Evolutionary conservation across 2,113 vertebrate genomes (phyloP), one percentile per base, ranked within the genome.

Genomic region (Cygnus atratus): DNA sequence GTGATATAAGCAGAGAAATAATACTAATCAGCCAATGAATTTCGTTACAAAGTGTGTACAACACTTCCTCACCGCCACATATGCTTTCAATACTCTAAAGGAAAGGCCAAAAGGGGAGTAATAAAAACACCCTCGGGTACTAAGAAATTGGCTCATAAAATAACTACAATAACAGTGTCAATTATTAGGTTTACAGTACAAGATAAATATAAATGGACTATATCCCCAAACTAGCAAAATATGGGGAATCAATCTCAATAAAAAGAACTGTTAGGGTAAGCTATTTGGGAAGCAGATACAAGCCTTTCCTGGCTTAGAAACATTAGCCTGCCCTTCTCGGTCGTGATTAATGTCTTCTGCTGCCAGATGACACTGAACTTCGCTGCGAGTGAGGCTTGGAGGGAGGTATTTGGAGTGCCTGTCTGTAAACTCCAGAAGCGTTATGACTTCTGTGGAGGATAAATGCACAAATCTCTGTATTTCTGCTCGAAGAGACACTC

Each of bases 221-320:
- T 90, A 90, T 93, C 79, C 91, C 87, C 95, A 92, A 97, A 96
- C 91, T 72, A 84, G 75, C 72, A 90, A 96, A 95, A 93, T 96
- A 91, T 55, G 57, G 82, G 61, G 92, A 96, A 97, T 97, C 93
- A 96, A 96, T 97, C 97, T 97, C 95, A 94, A 97, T 97, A 96
- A 97, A 95, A 96, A 93, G 93, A 97, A 96, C 58, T 94, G 96
- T 96, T 96, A 96, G 90, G 55, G 84, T 92, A 96, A 96, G 95
- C 95, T 97, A 83, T 96, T 91, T 96, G 84, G 94, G 89, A 97
- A 92, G 65, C 65, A 94, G 87, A 96, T 93, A 96, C 89, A 90
- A 97, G 93, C 43, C 81, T 68, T 94, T 70, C 50, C 81, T 92
- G 91, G 81, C 92, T 96, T 91, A 94, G 92, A 95, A 96, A 92